Evolutionary conservation across 2,888 invertebrate genomes (phyloP).

Genomic region (Laspeyria flexula): DNA sequence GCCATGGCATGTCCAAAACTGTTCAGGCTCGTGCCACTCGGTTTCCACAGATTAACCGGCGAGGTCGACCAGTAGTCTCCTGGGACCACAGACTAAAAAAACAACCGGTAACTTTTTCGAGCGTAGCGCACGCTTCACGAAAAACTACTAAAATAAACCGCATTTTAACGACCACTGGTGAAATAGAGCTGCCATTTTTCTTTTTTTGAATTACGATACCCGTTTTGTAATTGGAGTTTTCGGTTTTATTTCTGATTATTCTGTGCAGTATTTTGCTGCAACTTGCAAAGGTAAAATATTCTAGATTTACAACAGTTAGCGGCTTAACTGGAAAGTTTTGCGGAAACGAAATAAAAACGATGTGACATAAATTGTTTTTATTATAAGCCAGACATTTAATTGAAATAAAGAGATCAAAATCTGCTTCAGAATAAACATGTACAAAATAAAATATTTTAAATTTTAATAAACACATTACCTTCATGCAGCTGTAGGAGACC

Average conservation of each 20-base stretch:
- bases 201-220: conserved; percentile 41
- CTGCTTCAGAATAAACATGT: background rate
- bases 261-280: background rate
- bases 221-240: conserved; percentile 33
- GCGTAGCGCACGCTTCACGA: conserved; percentile 39
- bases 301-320: too few species aligned
- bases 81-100: conserved; percentile 29
- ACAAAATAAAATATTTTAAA: too few species aligned
- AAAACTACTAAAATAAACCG: conserved; percentile 58
- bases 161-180: conserved; percentile 50
- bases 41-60: conserved; percentile 49
- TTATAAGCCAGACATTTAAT: too few species aligned
- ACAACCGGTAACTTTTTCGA: conserved; percentile 35
- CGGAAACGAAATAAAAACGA: too few species aligned
- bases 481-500: too few species aligned
- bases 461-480: too few species aligned
- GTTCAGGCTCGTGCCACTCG: conserved; percentile 34
- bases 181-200: conserved; percentile 44
- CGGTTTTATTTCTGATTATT: conserved; percentile 32
- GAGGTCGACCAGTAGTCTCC: conserved; percentile 35
- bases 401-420: too few species aligned
- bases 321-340: too few species aligned
- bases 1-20: conserved; percentile 39
- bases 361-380: too few species aligned
- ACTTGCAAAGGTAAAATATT: conserved; percentile 6